phyloP scores from a whole-genome alignment of 2,888 invertebrate species.

The Stratiomys singularior region DNA sequence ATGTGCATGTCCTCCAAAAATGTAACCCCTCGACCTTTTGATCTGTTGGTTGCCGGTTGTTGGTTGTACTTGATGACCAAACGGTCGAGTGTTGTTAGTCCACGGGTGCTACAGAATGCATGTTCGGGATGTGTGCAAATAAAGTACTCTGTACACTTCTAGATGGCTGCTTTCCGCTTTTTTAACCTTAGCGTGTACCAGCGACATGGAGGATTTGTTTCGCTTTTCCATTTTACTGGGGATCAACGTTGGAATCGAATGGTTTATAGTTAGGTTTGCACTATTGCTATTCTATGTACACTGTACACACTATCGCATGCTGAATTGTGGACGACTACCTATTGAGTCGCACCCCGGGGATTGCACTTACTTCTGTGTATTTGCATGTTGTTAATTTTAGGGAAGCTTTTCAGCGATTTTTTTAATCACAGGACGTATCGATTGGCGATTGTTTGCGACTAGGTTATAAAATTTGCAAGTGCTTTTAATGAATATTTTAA shows the following conservation, averaged over 20 bases:
- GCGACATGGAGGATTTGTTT: conserved; percentile 46
- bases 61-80: conserved; percentile 48
- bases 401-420: conserved; percentile 55
- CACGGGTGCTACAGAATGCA: conserved; percentile 50
- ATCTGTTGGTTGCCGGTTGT: conserved; percentile 49
- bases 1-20: conserved; percentile 50
- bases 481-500: conserved; percentile 40
- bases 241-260: conserved; percentile 47
- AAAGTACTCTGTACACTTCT: conserved; percentile 51
- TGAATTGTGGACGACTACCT: conserved; percentile 39
- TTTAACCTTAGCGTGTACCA: conserved; percentile 46
- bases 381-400: conserved; percentile 51
- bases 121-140: conserved; percentile 53
- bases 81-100: conserved; percentile 48
- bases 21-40: conserved; percentile 49
- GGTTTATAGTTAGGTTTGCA: conserved; percentile 45
- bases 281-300: conserved; percentile 52
- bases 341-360: conserved; percentile 51
- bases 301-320: conserved; percentile 47
- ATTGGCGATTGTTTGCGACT: conserved; percentile 56
- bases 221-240: conserved; percentile 48
- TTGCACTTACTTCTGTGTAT: conserved; percentile 54
- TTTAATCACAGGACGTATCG: conserved; percentile 53
- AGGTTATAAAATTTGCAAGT: conserved; percentile 55
- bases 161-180: conserved; percentile 51